phyloP scores from a whole-genome alignment of 1,140 invertebrate species.

The Ooceraea biroi region DNA sequence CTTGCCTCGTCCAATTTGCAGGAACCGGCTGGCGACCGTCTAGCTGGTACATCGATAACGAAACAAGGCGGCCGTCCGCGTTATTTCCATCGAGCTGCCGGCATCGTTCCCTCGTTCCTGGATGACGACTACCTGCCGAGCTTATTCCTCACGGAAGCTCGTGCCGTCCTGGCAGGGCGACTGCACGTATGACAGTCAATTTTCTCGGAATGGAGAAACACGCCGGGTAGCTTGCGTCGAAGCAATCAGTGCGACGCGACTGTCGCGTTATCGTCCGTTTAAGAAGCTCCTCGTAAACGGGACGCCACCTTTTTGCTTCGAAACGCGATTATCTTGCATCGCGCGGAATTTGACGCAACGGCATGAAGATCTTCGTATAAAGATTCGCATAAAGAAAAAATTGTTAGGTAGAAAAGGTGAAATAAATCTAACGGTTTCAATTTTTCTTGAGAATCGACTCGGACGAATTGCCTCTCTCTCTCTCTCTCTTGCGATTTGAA shows the following conservation, averaged over 20 bases:
- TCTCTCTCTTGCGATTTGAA: conserved; percentile 35
- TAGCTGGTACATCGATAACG: background rate
- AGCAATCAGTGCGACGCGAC: conserved; percentile 12
- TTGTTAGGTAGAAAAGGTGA: background rate
- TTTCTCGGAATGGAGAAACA: conserved; percentile 31
- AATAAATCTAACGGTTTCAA: conserved; percentile 23
- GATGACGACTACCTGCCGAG: conserved; percentile 23
- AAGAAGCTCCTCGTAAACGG: background rate
- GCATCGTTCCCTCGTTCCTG: background rate
- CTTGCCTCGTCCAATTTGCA: conserved; percentile 70
- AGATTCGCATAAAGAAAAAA: background rate
- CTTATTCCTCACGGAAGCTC: conserved; percentile 34
- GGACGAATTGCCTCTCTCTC: background rate
- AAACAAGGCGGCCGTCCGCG: conserved; percentile 38
- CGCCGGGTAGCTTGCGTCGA: conserved; percentile 1
- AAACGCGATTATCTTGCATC: background rate
- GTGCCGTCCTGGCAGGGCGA: background rate
- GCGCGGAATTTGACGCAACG: background rate
- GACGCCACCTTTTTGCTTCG: background rate
- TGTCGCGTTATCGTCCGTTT: conserved; percentile 11
- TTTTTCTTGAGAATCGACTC: conserved; percentile 1
- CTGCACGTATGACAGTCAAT: conserved; percentile 31
- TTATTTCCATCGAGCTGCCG: conserved; percentile 41
- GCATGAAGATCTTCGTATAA: background rate
- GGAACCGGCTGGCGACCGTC: conserved; percentile 42